Percentiles rank a stretch among this genome's conserved stretches.
Evolutionary conservation across 2,888 invertebrate genomes (phyloP).

Genomic region (Psococerastis gibbosa): DNA sequence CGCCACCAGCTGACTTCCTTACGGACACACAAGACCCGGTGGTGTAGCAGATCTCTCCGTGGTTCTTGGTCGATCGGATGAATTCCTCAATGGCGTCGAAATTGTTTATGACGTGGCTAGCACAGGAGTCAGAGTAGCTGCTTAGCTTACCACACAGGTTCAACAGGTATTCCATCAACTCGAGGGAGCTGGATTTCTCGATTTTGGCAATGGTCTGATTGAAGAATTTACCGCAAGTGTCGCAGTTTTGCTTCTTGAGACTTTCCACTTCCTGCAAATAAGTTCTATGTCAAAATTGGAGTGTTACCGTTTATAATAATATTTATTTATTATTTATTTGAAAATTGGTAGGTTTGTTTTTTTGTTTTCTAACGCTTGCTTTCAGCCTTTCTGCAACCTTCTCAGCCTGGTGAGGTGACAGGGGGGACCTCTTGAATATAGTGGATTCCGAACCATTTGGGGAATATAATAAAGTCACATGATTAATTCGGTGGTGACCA

Average conservation of each 20-base stretch:
- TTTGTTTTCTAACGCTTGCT: too few relatives aligned
- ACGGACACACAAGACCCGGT: conserved; percentile 27
- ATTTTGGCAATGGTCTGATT: conserved; percentile 23
- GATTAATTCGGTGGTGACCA: too few relatives aligned
- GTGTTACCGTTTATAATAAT: too few relatives aligned
- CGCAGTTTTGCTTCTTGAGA: conserved; percentile 20
- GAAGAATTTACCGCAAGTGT: conserved; percentile 24
- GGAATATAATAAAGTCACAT: too few relatives aligned
- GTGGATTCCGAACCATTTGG: too few relatives aligned
- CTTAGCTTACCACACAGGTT: conserved; percentile 46
- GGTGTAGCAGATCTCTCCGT: conserved; percentile 50
- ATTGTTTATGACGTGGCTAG: conserved; percentile 49
- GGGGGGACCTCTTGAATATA: too few relatives aligned
- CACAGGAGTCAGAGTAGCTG: conserved; percentile 61
- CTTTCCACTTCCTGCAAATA: too few relatives aligned
- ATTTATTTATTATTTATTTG: too few relatives aligned
- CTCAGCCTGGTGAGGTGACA: too few relatives aligned
- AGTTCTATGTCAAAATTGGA: too few relatives aligned
- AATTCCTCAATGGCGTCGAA: conserved; percentile 46
- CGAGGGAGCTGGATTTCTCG: conserved; percentile 23
- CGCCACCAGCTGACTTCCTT: conserved; percentile 25
- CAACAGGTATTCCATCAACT: conserved; percentile 23
- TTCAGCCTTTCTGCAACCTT: too few relatives aligned
- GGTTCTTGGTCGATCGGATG: conserved; percentile 38
- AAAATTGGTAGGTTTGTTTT: too few relatives aligned